Evolutionary conservation across 2,888 invertebrate species (phyloP).

Genomic region (Drosophila anomalata): DNA sequence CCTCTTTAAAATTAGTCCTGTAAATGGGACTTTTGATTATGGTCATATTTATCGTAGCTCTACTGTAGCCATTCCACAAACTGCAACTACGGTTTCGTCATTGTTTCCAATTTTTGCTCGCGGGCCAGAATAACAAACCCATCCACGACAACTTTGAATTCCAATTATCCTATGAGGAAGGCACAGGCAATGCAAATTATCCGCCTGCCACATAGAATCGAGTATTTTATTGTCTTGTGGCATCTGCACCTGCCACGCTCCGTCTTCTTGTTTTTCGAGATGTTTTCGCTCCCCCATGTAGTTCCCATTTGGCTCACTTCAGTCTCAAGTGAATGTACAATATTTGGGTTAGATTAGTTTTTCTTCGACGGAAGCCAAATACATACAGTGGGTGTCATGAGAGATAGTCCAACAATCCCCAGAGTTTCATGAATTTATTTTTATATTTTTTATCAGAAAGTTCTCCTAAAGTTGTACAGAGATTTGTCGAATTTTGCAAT

Average conservation of each 20-base stretch:
- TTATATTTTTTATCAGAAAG: not conserved
- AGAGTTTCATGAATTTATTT: not conserved
- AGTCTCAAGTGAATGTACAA: constrained; percentile 55
- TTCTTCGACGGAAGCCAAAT: constrained; percentile 6
- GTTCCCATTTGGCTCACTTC: constrained; percentile 29
- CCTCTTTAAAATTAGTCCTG: not conserved
- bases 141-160: constrained; percentile 43
- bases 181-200: constrained; percentile 47
- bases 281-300: constrained; percentile 9
- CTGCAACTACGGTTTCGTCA: constrained; percentile 42
- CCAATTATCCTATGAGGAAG: constrained; percentile 66
- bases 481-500: not conserved
- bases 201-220: constrained; percentile 35
- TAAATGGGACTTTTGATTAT: not conserved
- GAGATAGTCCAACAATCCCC: not conserved
- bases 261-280: constrained; percentile 18
- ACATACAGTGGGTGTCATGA: constrained; percentile 1
- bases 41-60: not conserved
- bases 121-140: constrained; percentile 18
- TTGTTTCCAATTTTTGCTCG: constrained; percentile 35
- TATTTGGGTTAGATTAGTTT: constrained; percentile 66
- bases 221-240: constrained; percentile 57
- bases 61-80: constrained; percentile 18
- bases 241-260: constrained; percentile 44
- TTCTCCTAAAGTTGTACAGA: not conserved